Evolutionary conservation across 1,140 invertebrate species (phyloP), one percentile per base, ranked within the genome.

Genomic region (Batillaria attramentaria): DNA sequence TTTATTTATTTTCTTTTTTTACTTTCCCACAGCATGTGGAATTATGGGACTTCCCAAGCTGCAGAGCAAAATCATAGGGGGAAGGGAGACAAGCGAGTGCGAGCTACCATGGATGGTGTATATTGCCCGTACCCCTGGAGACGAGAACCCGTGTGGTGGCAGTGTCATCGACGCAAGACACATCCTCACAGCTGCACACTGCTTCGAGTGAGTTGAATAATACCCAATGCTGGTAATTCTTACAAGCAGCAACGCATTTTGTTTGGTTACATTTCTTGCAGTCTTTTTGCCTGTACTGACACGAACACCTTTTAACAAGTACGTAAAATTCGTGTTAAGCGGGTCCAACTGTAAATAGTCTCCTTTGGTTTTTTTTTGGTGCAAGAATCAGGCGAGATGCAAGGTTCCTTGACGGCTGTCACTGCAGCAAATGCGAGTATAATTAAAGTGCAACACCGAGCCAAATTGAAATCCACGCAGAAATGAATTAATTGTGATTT

Each of bases 171-270:
- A 80, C 31, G 35, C 65, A 37, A 41, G 78, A 41, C 78, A 84
- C 76, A 66, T 84, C 35, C 37, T 84, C 18, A 81, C 79, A 31
- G 81, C 83, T 35, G 81, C 77, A 18, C 80, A 82, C 54, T 84
- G 82, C 60, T 69, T 79, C 43, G 50, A 57, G 80, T 81, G 72
- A 76, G 80, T 41, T 16, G 33, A 37, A 8, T 31, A 28, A 18
- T 62, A 6, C 10, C 46, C 18, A 16, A 18, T 54, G 8, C 50
- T 54, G 8, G n/a, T 66, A 28, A 18, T 13, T 28, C 66, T 4
- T 16, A 20, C 39, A 35, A 69, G 6, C 6, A 20, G 66, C 13
- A 13, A 50, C 13, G 46, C 13, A 24, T 13, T 50, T 13, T 24
- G 46, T 13, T 50, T 24, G 13, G 46, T 24, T 24, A 50, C 46